phyloP scores from a whole-genome alignment of 2,888 invertebrate genomes.

The Gisinianus flammeolus region DNA sequence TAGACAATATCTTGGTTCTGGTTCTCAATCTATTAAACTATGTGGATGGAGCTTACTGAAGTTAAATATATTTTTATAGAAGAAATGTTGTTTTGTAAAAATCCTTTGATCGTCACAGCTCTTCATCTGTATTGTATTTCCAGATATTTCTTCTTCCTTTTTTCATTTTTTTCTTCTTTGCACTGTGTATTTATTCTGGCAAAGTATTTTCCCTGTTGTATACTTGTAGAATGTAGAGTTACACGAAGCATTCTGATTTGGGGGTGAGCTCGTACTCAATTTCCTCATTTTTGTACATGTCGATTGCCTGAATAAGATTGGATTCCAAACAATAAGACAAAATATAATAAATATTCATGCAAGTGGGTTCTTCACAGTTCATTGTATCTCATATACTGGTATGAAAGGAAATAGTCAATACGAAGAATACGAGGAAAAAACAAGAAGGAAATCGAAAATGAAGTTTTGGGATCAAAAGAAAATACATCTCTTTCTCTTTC shows the following conservation, averaged over 20 bases:
- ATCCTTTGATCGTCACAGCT: background rate
- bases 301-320: slow-evolving; percentile 77
- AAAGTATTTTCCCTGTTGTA: too few relatives aligned
- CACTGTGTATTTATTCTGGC: too few relatives aligned
- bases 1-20: background rate
- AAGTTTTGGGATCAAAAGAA: too few relatives aligned
- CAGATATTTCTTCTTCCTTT: background rate
- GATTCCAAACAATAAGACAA: background rate
- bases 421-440: background rate
- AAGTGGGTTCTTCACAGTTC: background rate
- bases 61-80: background rate
- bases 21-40: background rate
- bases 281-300: slow-evolving; percentile 93
- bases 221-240: slow-evolving; percentile 60
- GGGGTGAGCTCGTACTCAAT: slow-evolving; percentile 86
- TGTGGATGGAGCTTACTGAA: background rate
- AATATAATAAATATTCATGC: background rate
- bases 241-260: slow-evolving; percentile 89
- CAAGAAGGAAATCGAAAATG: background rate
- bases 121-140: background rate
- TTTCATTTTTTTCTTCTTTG: background rate
- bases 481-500: too few relatives aligned
- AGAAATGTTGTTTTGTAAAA: background rate
- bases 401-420: background rate
- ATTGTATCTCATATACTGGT: background rate